Evolutionary conservation across 2,113 vertebrate species (phyloP).

Genomic region (Pontoporia blainvillei): DNA sequence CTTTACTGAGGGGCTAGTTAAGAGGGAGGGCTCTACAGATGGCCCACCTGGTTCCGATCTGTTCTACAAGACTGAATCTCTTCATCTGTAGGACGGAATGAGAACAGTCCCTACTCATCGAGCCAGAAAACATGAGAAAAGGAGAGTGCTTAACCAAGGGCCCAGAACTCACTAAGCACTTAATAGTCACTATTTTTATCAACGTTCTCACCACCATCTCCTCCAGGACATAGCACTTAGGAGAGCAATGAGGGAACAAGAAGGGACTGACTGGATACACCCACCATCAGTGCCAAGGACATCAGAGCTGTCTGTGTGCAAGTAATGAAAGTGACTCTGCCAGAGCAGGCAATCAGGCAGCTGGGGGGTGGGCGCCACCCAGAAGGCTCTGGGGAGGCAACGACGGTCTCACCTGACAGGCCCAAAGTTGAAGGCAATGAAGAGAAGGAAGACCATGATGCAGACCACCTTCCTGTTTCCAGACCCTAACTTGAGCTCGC

Average conservation of each 20-base stretch:
- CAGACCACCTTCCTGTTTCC: slow-evolving; percentile 89
- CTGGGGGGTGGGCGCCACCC: not conserved
- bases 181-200: not conserved
- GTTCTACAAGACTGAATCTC: not conserved
- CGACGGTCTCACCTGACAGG: slow-evolving; percentile 86
- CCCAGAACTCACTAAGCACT: not conserved
- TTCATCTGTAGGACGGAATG: not conserved
- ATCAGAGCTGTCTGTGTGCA: too few species aligned
- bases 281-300: fast-evolving
- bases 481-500: slow-evolving; percentile 75
- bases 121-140: not conserved
- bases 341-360: not conserved
- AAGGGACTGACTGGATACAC: not conserved
- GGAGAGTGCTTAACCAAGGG: not conserved
- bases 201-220: not conserved
- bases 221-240: too few species aligned
- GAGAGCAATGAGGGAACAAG: not conserved
- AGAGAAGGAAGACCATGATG: slow-evolving; percentile 90
- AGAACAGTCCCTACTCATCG: not conserved
- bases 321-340: not conserved
- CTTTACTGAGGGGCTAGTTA: not conserved
- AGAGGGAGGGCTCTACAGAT: not conserved
- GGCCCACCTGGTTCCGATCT: not conserved
- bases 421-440: slow-evolving; percentile 92
- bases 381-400: not conserved